phyloP scores from a whole-genome alignment of 2,888 invertebrate species.

The Zootermopsis nevadensis region DNA sequence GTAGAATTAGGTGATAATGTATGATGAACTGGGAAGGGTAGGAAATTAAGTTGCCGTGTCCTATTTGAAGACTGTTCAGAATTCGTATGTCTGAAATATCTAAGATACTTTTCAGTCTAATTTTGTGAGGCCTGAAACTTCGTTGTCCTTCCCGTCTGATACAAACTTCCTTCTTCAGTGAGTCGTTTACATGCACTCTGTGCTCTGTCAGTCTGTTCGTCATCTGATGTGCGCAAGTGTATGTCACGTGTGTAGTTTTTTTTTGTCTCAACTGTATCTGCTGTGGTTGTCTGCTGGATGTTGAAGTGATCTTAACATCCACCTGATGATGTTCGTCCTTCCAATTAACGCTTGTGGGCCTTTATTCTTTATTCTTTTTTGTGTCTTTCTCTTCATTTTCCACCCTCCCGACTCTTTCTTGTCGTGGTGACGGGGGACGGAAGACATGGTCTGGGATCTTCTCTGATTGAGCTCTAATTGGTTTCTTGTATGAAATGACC shows the following conservation, averaged over 20 bases:
- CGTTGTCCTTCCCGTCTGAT: no score
- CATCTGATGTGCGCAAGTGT: no score
- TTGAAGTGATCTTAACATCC: constrained; percentile 34
- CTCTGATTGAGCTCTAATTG: constrained; percentile 54
- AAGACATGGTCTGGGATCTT: constrained; percentile 39
- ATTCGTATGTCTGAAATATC: no score
- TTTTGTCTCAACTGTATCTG: constrained; percentile 15
- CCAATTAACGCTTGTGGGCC: constrained; percentile 50
- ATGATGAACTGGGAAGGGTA: no score
- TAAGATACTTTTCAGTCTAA: no score
- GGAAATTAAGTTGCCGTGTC: no score
- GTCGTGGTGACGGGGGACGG: neutral
- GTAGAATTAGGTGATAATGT: no score
- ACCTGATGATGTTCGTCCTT: constrained; percentile 44
- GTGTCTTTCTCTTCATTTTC: constrained; percentile 16
- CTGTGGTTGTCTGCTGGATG: constrained; percentile 14
- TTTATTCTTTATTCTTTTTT: neutral
- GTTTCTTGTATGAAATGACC: constrained; percentile 51
- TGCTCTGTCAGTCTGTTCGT: no score
- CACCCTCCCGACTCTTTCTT: neutral
- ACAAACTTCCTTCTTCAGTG: no score
- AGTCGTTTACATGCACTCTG: no score
- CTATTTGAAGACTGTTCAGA: no score
- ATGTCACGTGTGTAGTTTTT: neutral
- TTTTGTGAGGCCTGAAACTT: no score